phyloP scores from a whole-genome alignment of 2,113 vertebrate genomes.

The Patagioenas fasciata region DNA sequence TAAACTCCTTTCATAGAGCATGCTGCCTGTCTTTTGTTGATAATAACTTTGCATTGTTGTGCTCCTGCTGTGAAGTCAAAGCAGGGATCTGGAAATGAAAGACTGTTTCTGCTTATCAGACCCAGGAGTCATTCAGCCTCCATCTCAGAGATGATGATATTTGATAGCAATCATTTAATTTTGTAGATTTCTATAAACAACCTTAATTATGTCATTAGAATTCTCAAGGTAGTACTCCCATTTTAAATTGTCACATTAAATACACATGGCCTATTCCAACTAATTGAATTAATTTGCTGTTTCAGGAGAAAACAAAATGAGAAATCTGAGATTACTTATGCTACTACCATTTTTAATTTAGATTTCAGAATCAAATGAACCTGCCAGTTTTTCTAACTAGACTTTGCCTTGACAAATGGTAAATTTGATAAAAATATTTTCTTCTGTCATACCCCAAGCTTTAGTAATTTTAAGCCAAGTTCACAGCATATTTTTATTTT shows the following conservation, averaged over 20 bases:
- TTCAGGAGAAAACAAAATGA: background rate
- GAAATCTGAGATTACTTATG: background rate
- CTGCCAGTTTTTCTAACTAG: background rate
- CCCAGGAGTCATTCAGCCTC: background rate
- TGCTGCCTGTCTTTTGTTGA: background rate
- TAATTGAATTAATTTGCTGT: slow-evolving; percentile 35
- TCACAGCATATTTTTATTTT: background rate
- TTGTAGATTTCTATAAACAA: background rate
- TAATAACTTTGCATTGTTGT: slow-evolving; percentile 2
- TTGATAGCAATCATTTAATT: background rate
- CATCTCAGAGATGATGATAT: background rate
- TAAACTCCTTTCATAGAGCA: background rate
- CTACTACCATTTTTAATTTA: background rate
- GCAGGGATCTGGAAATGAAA: background rate
- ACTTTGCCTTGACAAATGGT: background rate
- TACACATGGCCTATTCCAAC: background rate
- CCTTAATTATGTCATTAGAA: background rate
- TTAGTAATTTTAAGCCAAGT: background rate
- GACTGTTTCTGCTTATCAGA: background rate
- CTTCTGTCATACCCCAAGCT: background rate
- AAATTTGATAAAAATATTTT: background rate
- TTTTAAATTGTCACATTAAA: slow-evolving; percentile 32
- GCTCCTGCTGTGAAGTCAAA: background rate
- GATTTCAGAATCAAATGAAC: background rate
- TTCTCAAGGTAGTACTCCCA: background rate